These are phyloP conservation scores for Anguilla japonica DNA, from an alignment of 2,113 vertebrate genomes.

Conservation along the genomic window DNA sequence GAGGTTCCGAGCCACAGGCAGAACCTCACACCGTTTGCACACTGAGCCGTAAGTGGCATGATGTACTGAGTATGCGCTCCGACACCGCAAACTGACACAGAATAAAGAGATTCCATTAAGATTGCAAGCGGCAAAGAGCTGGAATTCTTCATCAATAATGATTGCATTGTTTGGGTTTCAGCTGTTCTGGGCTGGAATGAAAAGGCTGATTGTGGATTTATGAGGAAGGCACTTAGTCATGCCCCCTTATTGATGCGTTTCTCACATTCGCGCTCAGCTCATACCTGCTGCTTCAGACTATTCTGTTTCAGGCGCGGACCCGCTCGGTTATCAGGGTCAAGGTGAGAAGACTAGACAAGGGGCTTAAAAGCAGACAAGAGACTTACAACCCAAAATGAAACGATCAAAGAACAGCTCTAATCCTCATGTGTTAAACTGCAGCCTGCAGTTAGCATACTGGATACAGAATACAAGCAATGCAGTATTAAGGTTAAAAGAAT, in stretches of 20 bases:
- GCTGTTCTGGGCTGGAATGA: neutral
- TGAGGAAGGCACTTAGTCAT: neutral
- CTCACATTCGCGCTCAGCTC: neutral
- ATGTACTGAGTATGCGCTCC: neutral
- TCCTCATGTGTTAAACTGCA: constrained; percentile 51
- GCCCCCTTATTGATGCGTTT: neutral
- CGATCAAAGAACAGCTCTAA: constrained; percentile 61
- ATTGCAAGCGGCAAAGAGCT: neutral
- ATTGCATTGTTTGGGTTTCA: neutral
- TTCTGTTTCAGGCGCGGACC: neutral
- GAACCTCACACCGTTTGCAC: neutral
- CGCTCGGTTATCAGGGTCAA: neutral
- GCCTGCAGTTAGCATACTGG: constrained; percentile 33
- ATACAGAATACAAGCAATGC: constrained; percentile 38
- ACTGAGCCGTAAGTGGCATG: neutral
- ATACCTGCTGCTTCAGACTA: neutral
- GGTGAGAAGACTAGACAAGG: constrained; percentile 52
- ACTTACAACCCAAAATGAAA: constrained; percentile 59
- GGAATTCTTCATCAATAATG: neutral
- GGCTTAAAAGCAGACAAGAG: constrained; percentile 65
- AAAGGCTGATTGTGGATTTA: neutral
- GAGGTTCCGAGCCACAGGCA: neutral
- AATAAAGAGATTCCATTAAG: neutral
- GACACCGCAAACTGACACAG: neutral
- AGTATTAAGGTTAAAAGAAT: constrained; percentile 7